Percentiles rank a stretch among this genome's conserved stretches.
Conservation (phyloP, 2,113 vertebrate genomes). For the Centropus bengalensis region DNA sequence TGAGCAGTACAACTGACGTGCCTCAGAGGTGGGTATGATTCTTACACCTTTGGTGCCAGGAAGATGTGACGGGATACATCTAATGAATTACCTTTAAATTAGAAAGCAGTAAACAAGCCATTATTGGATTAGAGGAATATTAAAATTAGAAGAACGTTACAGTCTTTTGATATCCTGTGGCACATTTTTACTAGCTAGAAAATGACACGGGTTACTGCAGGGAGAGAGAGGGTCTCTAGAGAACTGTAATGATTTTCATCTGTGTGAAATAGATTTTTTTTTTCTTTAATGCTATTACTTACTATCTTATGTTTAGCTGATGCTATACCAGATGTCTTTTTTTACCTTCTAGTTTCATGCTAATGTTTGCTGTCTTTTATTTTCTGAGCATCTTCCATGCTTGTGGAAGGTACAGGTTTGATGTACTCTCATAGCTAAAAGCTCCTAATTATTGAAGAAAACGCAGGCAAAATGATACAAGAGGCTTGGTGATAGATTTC, state of each 20-base stretch:
- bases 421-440: neutral
- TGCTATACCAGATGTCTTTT: neutral
- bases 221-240: slow-evolving; percentile 34
- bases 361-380: slow-evolving; percentile 7
- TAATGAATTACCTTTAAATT: slow-evolving; percentile 71
- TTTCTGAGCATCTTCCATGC: neutral
- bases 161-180: slow-evolving; percentile 47
- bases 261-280: slow-evolving; percentile 54
- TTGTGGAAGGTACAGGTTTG: neutral
- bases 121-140: slow-evolving; percentile 67
- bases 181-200: slow-evolving; percentile 49
- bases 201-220: slow-evolving; percentile 43
- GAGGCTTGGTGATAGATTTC: neutral
- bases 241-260: slow-evolving; percentile 58
- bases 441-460: slow-evolving; percentile 28
- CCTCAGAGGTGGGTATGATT: neutral
- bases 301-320: slow-evolving; percentile 8
- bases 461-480: neutral
- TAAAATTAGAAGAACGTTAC: slow-evolving; percentile 54
- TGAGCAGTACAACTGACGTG: neutral
- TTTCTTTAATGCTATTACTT: slow-evolving; percentile 38
- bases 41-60: neutral
- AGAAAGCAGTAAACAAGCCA: slow-evolving; percentile 61
- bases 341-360: neutral
- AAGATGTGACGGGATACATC: slow-evolving; percentile 48